Evolutionary conservation across 2,113 vertebrate species (phyloP), one percentile per base, ranked within the genome.

Genomic region (Oryzias woworae): DNA sequence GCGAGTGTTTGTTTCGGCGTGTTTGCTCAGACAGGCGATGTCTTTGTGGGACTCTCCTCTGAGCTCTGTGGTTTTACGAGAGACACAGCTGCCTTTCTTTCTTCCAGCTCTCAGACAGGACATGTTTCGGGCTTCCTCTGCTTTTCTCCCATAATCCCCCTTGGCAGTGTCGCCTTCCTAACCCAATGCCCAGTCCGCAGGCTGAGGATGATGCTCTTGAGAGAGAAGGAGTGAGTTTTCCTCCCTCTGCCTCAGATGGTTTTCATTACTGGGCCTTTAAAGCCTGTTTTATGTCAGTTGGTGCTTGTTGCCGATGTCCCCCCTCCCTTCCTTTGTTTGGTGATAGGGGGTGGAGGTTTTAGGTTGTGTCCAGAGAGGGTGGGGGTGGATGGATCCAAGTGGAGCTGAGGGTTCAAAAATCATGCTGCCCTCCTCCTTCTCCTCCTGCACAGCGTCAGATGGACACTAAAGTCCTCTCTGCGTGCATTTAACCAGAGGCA

Each of bases 231-330:
- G 49, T 55, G 42, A 44, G 59, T 51, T 69, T 70, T 76, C 70
- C 63, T 59, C 70, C 74, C 80, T 71, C 73, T 23, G 66, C 46
- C 87, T 88, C 92, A 92, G 90, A 90, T 93, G 91, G 90, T 93
- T 93, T 87, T 92, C 88, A 90, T 92, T 92, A 93, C 85, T 48
- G 69, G 55, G 75, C 83, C 87, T 91, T 91, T 91, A 88, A 90
- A 91, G 87, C 80, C 84, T 90, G 87, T 90, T 91, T 90, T 89
- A 89, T 91, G 88, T 90, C 83, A 80, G 85, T 87, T 88, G 87
- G 87, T 86, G 85, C 88, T 90, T 69, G 62, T 84, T 91, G 87
- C 88, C 90, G 84, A 44, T 80, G 18, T 47, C 55, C 70, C 73
- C 24, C 22, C 62, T 58, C 58, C 70, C 70, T 83, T 70, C 71